These are phyloP conservation scores for Sebastes alutus DNA, from an alignment of 2,797 vertebrate genomes.

Conservation along the genomic window DNA sequence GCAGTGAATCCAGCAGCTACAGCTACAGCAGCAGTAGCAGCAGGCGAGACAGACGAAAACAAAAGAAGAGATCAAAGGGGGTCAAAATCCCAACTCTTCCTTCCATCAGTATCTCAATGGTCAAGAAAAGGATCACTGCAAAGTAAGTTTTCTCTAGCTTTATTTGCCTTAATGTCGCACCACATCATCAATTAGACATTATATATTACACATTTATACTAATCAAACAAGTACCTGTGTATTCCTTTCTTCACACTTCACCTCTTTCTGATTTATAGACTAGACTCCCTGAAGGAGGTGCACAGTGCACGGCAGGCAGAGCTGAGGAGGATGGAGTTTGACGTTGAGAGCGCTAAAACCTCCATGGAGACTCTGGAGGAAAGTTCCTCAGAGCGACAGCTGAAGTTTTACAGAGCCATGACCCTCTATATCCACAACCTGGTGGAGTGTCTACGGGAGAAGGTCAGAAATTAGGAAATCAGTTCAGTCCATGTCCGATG, in stretches of 20 bases:
- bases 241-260: neutral
- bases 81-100: conserved; percentile 78
- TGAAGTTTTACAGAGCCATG: conserved; percentile 90
- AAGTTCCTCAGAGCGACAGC: conserved; percentile 79
- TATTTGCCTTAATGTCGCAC: neutral
- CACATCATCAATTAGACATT: neutral
- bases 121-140: conserved; percentile 88
- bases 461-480: conserved; percentile 77
- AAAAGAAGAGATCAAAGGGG: conserved; percentile 74
- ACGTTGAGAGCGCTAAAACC: conserved; percentile 83
- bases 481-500: neutral
- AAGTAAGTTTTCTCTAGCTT: conserved; percentile 77
- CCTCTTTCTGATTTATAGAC: conserved; percentile 64
- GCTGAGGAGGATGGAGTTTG: conserved; percentile 84
- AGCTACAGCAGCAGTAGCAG: conserved; percentile 39
- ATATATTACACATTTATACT: neutral
- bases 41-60: conserved; percentile 23
- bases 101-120: conserved; percentile 81
- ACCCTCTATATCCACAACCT: conserved; percentile 88
- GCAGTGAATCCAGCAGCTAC: conserved; percentile 67
- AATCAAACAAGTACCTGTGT: neutral
- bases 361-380: conserved; percentile 85
- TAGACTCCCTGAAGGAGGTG: conserved; percentile 87
- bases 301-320: conserved; percentile 88
- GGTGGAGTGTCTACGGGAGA: conserved; percentile 92